phyloP scores from a whole-genome alignment of 2,888 invertebrate genomes.

The Schizotus pectinicornis region DNA sequence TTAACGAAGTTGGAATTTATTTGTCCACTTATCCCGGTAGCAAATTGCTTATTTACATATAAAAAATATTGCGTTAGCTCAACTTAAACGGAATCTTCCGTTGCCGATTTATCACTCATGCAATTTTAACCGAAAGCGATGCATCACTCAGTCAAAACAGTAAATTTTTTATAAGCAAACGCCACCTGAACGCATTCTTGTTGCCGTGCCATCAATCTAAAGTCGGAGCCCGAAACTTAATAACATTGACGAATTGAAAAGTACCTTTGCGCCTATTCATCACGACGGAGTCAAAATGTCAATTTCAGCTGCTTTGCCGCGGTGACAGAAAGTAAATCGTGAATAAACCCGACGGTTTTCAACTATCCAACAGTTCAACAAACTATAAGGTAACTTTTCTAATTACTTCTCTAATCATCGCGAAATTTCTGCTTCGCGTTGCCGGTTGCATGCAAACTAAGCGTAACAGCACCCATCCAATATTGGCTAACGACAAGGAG shows the following conservation, averaged over 20 bases:
- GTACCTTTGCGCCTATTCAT: constrained; percentile 28
- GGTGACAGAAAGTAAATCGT: constrained; percentile 33
- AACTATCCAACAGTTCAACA: background rate
- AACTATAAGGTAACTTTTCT: no score
- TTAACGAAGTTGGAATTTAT: constrained; percentile 22
- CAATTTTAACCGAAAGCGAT: constrained; percentile 12
- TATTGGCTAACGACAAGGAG: constrained; percentile 18
- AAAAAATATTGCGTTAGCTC: constrained; percentile 1
- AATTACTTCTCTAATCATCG: no score
- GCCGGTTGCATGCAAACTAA: background rate
- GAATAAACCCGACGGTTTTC: constrained; percentile 20
- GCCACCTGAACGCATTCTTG: constrained; percentile 11
- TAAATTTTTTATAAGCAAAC: constrained; percentile 18
- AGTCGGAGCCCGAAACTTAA: constrained; percentile 26
- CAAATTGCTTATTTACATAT: constrained; percentile 20
- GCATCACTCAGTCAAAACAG: constrained; percentile 9
- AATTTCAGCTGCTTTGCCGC: constrained; percentile 33
- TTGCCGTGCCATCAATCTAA: constrained; percentile 25
- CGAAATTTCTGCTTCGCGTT: no score
- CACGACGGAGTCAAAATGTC: constrained; percentile 31
- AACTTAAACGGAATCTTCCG: constrained; percentile 4
- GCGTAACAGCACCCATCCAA: constrained; percentile 13
- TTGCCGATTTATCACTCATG: constrained; percentile 16
- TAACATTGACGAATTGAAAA: constrained; percentile 30
- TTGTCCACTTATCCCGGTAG: constrained; percentile 15